Evolutionary conservation across 2,113 vertebrate genomes (phyloP).

Genomic region (Struthidea cinerea): DNA sequence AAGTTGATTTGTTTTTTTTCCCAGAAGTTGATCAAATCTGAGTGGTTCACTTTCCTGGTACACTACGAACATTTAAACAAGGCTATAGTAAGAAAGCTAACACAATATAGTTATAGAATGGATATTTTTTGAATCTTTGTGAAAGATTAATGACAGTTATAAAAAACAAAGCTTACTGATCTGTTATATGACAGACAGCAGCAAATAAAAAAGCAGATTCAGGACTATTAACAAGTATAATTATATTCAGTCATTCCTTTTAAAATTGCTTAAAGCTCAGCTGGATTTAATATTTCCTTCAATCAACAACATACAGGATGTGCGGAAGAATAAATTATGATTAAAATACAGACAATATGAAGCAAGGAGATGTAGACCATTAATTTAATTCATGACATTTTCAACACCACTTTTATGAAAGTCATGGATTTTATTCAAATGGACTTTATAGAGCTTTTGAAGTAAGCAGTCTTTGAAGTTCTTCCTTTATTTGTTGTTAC

Average conservation of each 20-base stretch:
- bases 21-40: neutral
- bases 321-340: conserved; percentile 64
- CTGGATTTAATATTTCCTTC: conserved; percentile 65
- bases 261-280: conserved; percentile 63
- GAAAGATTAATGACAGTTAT: conserved; percentile 37
- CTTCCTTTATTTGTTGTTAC: conserved; percentile 59
- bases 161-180: conserved; percentile 40
- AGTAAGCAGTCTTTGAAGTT: conserved; percentile 61
- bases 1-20: neutral
- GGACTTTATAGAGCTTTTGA: conserved; percentile 64
- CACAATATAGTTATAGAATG: neutral
- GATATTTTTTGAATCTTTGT: neutral
- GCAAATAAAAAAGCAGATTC: conserved; percentile 54
- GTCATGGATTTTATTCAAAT: conserved; percentile 63
- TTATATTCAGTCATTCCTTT: conserved; percentile 61
- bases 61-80: neutral
- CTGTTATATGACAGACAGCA: conserved; percentile 30
- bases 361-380: conserved; percentile 49
- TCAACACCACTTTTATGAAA: conserved; percentile 58
- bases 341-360: conserved; percentile 63
- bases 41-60: neutral
- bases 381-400: conserved; percentile 69
- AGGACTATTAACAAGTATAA: conserved; percentile 56
- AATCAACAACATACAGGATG: conserved; percentile 60
- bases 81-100: neutral